Conservation (phyloP, 2,888 invertebrate species). For the Phlogophora meticulosa region DNA sequence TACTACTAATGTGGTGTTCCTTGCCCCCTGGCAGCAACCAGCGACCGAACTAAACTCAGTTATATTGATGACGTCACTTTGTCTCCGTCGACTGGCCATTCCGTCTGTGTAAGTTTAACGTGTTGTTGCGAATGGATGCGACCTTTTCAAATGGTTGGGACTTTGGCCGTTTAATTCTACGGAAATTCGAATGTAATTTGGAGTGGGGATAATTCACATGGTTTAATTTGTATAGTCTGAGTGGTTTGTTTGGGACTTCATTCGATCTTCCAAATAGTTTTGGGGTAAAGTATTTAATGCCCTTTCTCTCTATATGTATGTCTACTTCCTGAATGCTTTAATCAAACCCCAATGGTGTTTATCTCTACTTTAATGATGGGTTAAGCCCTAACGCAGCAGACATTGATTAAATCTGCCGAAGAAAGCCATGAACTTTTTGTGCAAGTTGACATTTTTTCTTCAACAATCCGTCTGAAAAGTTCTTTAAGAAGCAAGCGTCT, state of each 20-base stretch:
- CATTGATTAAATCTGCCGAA: slow-evolving; percentile 22
- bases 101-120: slow-evolving; percentile 80
- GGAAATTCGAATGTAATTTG: slow-evolving; percentile 78
- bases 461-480: slow-evolving; percentile 56
- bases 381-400: background rate
- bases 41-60: slow-evolving; percentile 72
- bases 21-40: slow-evolving; percentile 74
- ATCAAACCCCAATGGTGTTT: slow-evolving; percentile 22
- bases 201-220: slow-evolving; percentile 66
- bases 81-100: slow-evolving; percentile 84
- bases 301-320: slow-evolving; percentile 7
- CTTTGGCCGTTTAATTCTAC: slow-evolving; percentile 75
- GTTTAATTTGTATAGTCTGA: slow-evolving; percentile 65
- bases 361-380: background rate
- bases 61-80: slow-evolving; percentile 87
- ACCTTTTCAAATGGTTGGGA: slow-evolving; percentile 76
- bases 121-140: slow-evolving; percentile 76
- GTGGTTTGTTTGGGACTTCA: slow-evolving; percentile 52
- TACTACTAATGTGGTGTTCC: slow-evolving; percentile 86
- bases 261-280: slow-evolving; percentile 55
- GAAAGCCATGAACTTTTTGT: slow-evolving; percentile 40
- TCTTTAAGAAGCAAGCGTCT: slow-evolving; percentile 52
- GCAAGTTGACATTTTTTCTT: slow-evolving; percentile 50
- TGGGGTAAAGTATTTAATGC: slow-evolving; percentile 46
- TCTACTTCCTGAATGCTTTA: slow-evolving; percentile 30